phyloP scores from a whole-genome alignment of 2,113 vertebrate species.

The Trematomus loennbergii region DNA sequence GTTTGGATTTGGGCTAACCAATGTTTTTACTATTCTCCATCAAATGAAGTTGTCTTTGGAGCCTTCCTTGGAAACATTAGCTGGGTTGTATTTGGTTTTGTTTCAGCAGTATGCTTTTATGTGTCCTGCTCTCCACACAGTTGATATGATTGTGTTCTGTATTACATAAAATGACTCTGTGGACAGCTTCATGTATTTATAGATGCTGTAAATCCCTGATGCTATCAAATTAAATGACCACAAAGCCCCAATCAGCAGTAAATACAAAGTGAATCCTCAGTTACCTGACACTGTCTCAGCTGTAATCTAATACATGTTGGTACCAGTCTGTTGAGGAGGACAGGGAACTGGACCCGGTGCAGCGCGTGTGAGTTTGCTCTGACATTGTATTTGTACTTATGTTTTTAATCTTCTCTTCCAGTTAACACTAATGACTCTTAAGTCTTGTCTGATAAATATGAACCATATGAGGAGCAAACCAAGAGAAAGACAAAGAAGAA shows the following conservation, averaged over 20 bases:
- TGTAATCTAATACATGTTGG: slow-evolving; percentile 12
- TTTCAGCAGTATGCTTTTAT: slow-evolving; percentile 7
- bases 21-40: not conserved
- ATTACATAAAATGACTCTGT: slow-evolving; percentile 30
- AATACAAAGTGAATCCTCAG: not conserved
- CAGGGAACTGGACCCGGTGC: slow-evolving; percentile 4
- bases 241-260: not conserved
- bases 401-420: too few species aligned
- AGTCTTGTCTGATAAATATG: slow-evolving; percentile 1
- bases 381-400: slow-evolving; percentile 2
- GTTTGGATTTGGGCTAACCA: not conserved
- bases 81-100: not conserved
- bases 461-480: not conserved
- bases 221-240: not conserved
- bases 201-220: slow-evolving; percentile 26
- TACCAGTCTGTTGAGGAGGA: slow-evolving; percentile 8
- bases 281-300: slow-evolving; percentile 1
- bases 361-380: slow-evolving; percentile 31
- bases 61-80: not conserved
- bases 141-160: slow-evolving; percentile 2
- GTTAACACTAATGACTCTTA: too few species aligned
- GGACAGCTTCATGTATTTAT: slow-evolving; percentile 30
- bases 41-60: slow-evolving; percentile 1
- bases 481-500: not conserved
- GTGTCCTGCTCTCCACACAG: not conserved